phyloP scores from a whole-genome alignment of 2,888 invertebrate genomes.

The Melanophora roralis region DNA sequence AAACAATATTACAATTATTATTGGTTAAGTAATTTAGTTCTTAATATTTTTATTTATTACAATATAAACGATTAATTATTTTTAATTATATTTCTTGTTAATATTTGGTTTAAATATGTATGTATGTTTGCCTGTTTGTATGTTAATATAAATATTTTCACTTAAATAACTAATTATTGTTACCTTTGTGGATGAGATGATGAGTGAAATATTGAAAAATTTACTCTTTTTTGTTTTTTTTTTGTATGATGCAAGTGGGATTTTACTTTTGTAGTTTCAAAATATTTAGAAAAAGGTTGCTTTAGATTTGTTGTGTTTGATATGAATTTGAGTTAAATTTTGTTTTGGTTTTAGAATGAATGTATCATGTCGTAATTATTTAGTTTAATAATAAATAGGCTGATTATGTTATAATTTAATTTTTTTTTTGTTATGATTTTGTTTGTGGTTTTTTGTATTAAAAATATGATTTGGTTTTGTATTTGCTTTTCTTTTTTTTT shows the following conservation, averaged over 20 bases:
- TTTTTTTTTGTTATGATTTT: not conserved
- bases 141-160: slow-evolving; percentile 60
- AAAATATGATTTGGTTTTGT: slow-evolving; percentile 58
- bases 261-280: slow-evolving; percentile 37
- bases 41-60: not conserved
- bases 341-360: not conserved
- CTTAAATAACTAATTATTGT: slow-evolving; percentile 77
- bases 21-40: not conserved
- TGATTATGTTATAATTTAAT: slow-evolving; percentile 37
- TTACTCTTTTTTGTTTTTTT: not conserved
- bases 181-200: slow-evolving; percentile 76
- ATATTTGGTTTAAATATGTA: too few species aligned
- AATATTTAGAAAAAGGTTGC: slow-evolving; percentile 51
- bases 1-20: not conserved
- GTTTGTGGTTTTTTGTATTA: slow-evolving; percentile 35
- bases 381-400: slow-evolving; percentile 13
- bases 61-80: slow-evolving; percentile 21
- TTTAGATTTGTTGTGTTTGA: slow-evolving; percentile 38
- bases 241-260: slow-evolving; percentile 56
- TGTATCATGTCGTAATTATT: slow-evolving; percentile 15
- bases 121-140: too few species aligned
- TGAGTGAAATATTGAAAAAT: slow-evolving; percentile 58
- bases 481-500: slow-evolving; percentile 6
- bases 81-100: slow-evolving; percentile 24
- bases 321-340: slow-evolving; percentile 61